Base-by-base conservation (phyloP, 2,113 vertebrate species). In the Nyctibius bracteatus region DNA sequence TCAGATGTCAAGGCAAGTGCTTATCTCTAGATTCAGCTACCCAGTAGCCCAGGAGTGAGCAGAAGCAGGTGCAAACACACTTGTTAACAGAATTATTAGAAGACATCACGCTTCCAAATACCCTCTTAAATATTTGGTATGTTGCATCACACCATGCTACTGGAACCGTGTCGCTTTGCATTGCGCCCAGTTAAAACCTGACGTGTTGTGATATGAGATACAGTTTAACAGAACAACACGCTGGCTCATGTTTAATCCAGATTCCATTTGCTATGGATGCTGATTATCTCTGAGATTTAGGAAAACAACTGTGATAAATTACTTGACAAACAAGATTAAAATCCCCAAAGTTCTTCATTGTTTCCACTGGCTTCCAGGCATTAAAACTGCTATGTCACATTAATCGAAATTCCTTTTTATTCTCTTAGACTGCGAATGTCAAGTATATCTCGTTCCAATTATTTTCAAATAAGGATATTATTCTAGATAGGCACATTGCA, bases 311-410 rank as follows among this genome's bases (percentile, higher is more conserved):
- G 82, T 94, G 95, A 92, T 96, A 88, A 91, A 96, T 95, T 81
- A 94, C 90, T 94, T 92, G 97, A 97, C 96, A 97, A 97, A 96
- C 71, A 95, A 80, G 74, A 97, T 97, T 94, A 97, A 96, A 91
- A 59, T 77, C 67, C 88, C 61, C 9, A 7, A 90, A 94, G 79
- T 86, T 95, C 88, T 72, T 92, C 16, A 63, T 94, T 86, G 81
- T 92, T 92, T 52, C 74, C 68, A 33, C 35, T 70, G 14, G 67
- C 91, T 97, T 51, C 37, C 86, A 66, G 87, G 88, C 75, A 73
- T n/a, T 74, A 10, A 27, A 81, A 91, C 28, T 77, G 84, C 71
- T 92, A 43, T 49, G 59, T 94, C 93, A 71, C 30, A 80, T 96
- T 87, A 95, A 81, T 71, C 41, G 7, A 72, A 93, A 77, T 49